Conservation (phyloP, 2,797 vertebrate genomes). For the Odontamblyopus lacepedii region DNA sequence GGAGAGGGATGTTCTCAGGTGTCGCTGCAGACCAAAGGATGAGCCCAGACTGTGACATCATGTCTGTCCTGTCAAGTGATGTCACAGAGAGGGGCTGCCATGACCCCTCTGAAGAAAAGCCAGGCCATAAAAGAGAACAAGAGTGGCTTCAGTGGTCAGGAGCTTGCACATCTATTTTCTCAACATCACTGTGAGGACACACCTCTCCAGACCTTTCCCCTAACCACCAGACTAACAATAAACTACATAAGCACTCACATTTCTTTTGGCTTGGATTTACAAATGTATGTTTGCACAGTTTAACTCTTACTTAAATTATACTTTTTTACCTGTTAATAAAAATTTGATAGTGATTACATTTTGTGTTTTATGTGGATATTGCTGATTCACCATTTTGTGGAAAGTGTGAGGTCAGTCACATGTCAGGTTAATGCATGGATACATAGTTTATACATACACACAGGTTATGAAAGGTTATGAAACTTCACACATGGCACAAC, state of each 20-base stretch:
- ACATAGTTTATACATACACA: not conserved
- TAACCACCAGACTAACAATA: not conserved
- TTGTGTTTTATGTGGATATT: not conserved
- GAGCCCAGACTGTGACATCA: constrained; percentile 62
- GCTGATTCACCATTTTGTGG: not conserved
- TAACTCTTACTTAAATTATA: too few species aligned
- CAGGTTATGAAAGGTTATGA: not conserved
- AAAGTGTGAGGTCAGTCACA: not conserved
- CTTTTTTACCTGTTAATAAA: not conserved
- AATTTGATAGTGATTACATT: not conserved
- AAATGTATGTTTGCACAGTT: not conserved
- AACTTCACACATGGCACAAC: constrained; percentile 17
- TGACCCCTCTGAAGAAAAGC: constrained; percentile 55
- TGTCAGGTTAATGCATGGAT: not conserved
- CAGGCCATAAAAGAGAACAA: constrained; percentile 55
- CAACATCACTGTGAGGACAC: not conserved
- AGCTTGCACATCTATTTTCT: constrained; percentile 9
- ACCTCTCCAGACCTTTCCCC: constrained; percentile 12
- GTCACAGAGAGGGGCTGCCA: constrained; percentile 58
- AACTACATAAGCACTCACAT: not conserved
- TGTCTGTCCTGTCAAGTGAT: constrained; percentile 60
- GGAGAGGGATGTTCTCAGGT: constrained; percentile 49
- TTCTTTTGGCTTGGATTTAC: not conserved
- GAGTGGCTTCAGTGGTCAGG: constrained; percentile 26
- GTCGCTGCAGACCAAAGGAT: constrained; percentile 48